Conservation (phyloP, 2,888 invertebrate genomes). For the Gasteruption jaculator region DNA sequence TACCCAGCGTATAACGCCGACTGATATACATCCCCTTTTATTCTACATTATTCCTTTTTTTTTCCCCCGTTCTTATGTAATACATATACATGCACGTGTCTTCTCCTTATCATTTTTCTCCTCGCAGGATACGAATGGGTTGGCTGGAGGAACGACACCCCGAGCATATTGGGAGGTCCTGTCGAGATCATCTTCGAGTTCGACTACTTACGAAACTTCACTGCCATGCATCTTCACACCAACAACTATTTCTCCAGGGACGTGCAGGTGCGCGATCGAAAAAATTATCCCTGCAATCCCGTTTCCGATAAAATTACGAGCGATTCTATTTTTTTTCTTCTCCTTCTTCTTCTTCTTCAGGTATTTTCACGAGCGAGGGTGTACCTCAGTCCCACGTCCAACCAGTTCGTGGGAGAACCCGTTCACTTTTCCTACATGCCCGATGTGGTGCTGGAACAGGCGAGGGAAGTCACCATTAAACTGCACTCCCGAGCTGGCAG, state of each 20-base stretch:
- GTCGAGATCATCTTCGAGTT: constrained; percentile 77
- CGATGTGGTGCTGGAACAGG: constrained; percentile 70
- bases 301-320: constrained; percentile 1
- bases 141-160: constrained; percentile 73
- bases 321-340: too few relatives aligned
- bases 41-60: background rate
- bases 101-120: too few relatives aligned
- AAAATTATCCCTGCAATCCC: constrained; percentile 1
- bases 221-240: constrained; percentile 68
- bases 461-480: constrained; percentile 77
- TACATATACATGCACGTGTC: too few relatives aligned
- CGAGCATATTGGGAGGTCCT: constrained; percentile 60
- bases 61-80: background rate
- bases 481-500: constrained; percentile 72
- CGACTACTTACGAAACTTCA: constrained; percentile 72
- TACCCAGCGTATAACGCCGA: too few relatives aligned
- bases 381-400: constrained; percentile 71
- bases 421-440: constrained; percentile 74
- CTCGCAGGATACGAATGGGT: constrained; percentile 75
- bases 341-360: too few relatives aligned
- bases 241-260: constrained; percentile 76
- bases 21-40: constrained; percentile 4
- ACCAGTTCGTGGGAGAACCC: constrained; percentile 67
- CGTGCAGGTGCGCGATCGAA: constrained; percentile 58
- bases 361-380: constrained; percentile 76